Base-by-base conservation (phyloP, 2,113 vertebrate genomes). In the Podarcis raffonei region DNA sequence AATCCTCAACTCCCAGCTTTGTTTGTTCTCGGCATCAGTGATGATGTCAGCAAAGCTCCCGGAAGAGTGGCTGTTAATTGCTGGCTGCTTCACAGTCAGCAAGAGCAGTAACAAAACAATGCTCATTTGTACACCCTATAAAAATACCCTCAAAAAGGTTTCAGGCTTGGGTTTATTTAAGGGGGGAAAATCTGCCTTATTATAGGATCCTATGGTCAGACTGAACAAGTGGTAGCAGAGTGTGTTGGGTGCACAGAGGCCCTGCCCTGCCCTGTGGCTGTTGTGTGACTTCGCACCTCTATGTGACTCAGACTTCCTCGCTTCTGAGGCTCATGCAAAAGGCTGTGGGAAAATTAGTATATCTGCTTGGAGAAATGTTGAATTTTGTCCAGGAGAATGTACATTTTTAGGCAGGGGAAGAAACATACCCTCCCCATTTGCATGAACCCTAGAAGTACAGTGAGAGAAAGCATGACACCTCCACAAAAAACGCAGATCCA, bases 21-120 rank as follows among this genome's bases (percentile, higher is more conserved):
- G 90, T 94, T 96, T 96, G 92, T 95, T 96, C 92, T 90, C 91
- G 91, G 92, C 92, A 92, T 76, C 94, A 87, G 71, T 92, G 91
- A 95, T 95, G 94, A 96, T 96, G 94, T 95, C 94, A 96, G 94
- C 93, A 96, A 92, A 94, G 91, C 92, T 95, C 90, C 94, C 84
- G 91, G 92, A 94, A 96, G 93, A 95, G 91, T 92, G 89, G 93
- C 90, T 95, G 92, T 94, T 95, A 95, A 95, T 94, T 93, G 92
- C 84, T 93, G 84, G 89, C 92, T 95, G 88, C 89, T 92, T 94
- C 87, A 87, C 88, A 94, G 89, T 80, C 79, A 89, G 91, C 90
- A 89, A 88, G 89, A 86, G 76, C 84, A 88, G 89, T 77, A 87
- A 90, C 71, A 86, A 94, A 93, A 84, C n/a, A 71, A 91, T 87